Evolutionary conservation across 1,140 invertebrate genomes (phyloP), one percentile per base, ranked within the genome.

Genomic region (Macrobrachium nipponense): DNA sequence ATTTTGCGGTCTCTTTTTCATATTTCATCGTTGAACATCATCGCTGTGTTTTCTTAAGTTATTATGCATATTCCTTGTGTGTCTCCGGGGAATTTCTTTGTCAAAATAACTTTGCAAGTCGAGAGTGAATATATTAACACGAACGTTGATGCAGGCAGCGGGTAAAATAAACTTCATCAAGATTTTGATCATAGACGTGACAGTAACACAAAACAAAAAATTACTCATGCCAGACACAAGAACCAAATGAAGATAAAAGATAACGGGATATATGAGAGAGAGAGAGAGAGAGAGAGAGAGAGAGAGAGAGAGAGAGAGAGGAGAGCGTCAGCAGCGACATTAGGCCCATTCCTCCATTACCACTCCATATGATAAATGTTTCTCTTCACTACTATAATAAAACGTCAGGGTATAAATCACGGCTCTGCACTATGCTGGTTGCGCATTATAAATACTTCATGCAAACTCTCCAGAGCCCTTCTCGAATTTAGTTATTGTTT

Each of bases 401-500:
- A 75, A 73, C 51, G 60, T n/a, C 51, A 6, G 20, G 14, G 59
- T 73, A 82, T 82, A 82, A 82, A 82, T 82, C 80, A 82, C 68
- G 8, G 11, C 23, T 10, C 14, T 2, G 68, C 68, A 73, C 80
- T 73, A 59, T 80, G 66, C 44, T 82, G 61, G 72, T 66, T 36
- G 23, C 61, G 51, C 18, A 51, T 70, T 44, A 80, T 20, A 51
- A 78, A 36, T 18, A 36, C 62, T 11, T 6, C 36, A 58, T 12
- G 36, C 27, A 20, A n/a, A 66, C 70, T 58, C 51, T 51, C 44
- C 18, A 59, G 23, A 14, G 23, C 2, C 60, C 36, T 64, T 20
- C 44, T 11, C 64, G 0, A 44, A 27, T 64, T 58, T 58, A 51
- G 14, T 27, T 12, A 12, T 64, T 10, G 43, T 20, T 14, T 36